phyloP scores from a whole-genome alignment of 1,140 invertebrate genomes.

The Drosophila albomicans region DNA sequence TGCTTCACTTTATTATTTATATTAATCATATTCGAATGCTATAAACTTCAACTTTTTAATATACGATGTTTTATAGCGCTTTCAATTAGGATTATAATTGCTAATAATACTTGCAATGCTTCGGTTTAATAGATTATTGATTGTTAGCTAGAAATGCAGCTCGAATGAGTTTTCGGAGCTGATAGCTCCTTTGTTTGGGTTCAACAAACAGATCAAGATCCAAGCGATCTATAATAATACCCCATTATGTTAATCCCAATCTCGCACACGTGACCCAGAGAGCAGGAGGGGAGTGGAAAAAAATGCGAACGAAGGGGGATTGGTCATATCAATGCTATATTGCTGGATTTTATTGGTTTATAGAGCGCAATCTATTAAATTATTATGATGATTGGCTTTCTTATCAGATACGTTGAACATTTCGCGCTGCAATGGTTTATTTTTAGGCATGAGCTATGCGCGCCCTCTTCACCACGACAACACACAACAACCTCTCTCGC shows the following conservation, averaged over 20 bases:
- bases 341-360: constrained; percentile 56
- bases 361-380: constrained; percentile 76
- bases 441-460: constrained; percentile 76
- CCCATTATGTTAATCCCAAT: constrained; percentile 12
- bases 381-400: constrained; percentile 74
- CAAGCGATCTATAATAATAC: constrained; percentile 8
- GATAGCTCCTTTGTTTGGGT: constrained; percentile 16
- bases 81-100: no score
- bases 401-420: constrained; percentile 68
- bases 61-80: no score
- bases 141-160: no score
- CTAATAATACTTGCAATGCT: no score
- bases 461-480: constrained; percentile 17
- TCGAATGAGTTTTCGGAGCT: neutral
- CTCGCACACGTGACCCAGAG: constrained; percentile 24
- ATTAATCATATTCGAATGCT: no score
- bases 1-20: no score
- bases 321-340: constrained; percentile 23
- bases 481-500: neutral
- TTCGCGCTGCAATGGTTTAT: constrained; percentile 59
- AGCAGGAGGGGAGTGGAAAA: neutral
- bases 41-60: no score
- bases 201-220: constrained; percentile 36
- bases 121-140: no score
- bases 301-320: neutral